Base-by-base conservation (phyloP, 2,797 vertebrate species). In the Fistularia tabacaria region DNA sequence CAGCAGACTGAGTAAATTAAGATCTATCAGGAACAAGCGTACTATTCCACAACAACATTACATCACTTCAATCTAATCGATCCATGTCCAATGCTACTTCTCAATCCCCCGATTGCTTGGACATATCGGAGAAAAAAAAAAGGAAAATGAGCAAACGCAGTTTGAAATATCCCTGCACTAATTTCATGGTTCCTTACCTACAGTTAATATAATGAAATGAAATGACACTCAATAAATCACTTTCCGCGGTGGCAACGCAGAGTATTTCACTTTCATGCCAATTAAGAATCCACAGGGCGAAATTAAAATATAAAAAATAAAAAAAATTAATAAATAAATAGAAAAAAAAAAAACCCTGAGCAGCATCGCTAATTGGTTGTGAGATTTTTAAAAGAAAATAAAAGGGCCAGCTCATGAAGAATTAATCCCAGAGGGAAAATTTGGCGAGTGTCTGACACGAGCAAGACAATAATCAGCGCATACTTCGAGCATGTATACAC, bases 381-480 rank as follows among this genome's bases (percentile, higher is more conserved):
- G 25, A 25, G 25, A 25, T 25, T 25, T 25, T 25, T 25, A 25
- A 25, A n/a, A 25, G 25, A 25, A 25, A 25, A 25, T 25, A 25
- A 25, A 25, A 25, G 25, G 25, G 25, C 25, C 25, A 25, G 10
- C 43, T 59, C 40, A 44, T 36, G 49, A 65, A 69, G 46, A 77
- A 79, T 67, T 14, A 71, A 64, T 73, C 75, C 72, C 66, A 10
- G 44, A 49, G 75, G 73, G 51, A 48, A 64, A 56, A 56, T 76
- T 48, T 73, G 51, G 42, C 3, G 1, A 66, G 57, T 63, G 62
- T 79, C 67, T 72, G 70, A 81, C 66, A 79, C 11, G 46, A 71
- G 70, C 42, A 54, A 57, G 57, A 65, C 38, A 42, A 69, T 54
- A 66, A 64, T 64, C 65, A 66, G 44, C 46, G 54, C 66, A 64